Conservation (phyloP, 2,888 invertebrate species). For the Sarcophaga subvicina region DNA sequence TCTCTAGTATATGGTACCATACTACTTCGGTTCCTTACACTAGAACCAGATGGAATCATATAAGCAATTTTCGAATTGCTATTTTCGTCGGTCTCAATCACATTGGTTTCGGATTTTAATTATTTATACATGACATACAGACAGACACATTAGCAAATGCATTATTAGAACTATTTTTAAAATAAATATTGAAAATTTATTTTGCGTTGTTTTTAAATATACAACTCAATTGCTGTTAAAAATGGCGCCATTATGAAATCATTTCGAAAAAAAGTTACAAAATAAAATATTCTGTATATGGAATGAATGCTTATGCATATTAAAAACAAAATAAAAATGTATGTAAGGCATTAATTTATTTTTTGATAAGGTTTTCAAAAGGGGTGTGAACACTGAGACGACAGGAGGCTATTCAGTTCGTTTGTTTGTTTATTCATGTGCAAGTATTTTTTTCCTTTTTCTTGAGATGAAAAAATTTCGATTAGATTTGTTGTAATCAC, state of each 20-base stretch:
- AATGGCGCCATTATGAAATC: conserved; percentile 49
- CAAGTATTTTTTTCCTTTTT: background rate
- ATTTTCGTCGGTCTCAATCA: too few relatives aligned
- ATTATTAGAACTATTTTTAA: background rate
- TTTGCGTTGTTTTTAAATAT: conserved; percentile 44
- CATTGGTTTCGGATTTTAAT: too few relatives aligned
- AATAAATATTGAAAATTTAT: conserved; percentile 24
- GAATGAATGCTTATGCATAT: conserved; percentile 3
- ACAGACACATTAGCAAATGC: background rate
- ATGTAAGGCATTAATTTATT: background rate
- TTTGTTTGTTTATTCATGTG: background rate
- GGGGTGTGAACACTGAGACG: background rate
- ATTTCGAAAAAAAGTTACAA: background rate
- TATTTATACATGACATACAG: too few relatives aligned
- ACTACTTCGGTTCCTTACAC: too few relatives aligned
- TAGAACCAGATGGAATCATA: too few relatives aligned
- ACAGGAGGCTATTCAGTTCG: too few relatives aligned
- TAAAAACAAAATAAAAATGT: background rate
- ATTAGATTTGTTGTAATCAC: conserved; percentile 30
- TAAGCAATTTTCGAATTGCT: too few relatives aligned
- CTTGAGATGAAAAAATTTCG: background rate
- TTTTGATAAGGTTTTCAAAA: background rate
- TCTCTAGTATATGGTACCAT: too few relatives aligned
- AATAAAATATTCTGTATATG: background rate
- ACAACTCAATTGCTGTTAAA: background rate